phyloP scores from a whole-genome alignment of 2,888 invertebrate species.

The Thereva nobilitata region DNA sequence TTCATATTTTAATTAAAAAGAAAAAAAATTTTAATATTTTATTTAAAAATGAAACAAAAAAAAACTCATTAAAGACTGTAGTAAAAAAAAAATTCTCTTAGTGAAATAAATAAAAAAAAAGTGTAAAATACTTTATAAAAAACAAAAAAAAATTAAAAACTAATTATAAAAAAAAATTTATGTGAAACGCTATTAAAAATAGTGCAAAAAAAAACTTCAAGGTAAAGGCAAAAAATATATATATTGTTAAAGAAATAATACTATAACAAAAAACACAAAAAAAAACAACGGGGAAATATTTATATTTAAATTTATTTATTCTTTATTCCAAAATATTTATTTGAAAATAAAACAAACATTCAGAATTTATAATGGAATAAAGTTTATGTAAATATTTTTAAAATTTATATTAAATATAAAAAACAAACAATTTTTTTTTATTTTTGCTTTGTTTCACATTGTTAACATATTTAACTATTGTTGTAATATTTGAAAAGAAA shows the following conservation, averaged over 20 bases:
- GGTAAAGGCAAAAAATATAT: not conserved
- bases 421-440: not conserved
- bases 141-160: no score
- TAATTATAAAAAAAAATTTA: no score
- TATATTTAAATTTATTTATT: no score
- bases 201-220: not conserved
- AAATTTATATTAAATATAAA: not conserved
- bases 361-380: no score
- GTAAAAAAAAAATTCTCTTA: conserved; percentile 2
- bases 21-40: not conserved
- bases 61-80: conserved; percentile 24
- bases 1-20: conserved; percentile 2
- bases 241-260: conserved; percentile 1
- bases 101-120: no score
- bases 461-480: conserved; percentile 28
- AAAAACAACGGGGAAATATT: no score
- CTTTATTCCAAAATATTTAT: no score
- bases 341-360: no score
- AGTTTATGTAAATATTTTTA: no score
- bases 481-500: conserved; percentile 18
- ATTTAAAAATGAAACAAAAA: conserved; percentile 1
- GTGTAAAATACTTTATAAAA: no score
- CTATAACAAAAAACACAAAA: no score
- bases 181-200: no score
- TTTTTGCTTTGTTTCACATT: conserved; percentile 18